A percentile compares a stretch with the other conserved stretches of the same genome.
Evolutionary conservation across 2,797 vertebrate genomes (phyloP).

Genomic region (Crenichthys baileyi): DNA sequence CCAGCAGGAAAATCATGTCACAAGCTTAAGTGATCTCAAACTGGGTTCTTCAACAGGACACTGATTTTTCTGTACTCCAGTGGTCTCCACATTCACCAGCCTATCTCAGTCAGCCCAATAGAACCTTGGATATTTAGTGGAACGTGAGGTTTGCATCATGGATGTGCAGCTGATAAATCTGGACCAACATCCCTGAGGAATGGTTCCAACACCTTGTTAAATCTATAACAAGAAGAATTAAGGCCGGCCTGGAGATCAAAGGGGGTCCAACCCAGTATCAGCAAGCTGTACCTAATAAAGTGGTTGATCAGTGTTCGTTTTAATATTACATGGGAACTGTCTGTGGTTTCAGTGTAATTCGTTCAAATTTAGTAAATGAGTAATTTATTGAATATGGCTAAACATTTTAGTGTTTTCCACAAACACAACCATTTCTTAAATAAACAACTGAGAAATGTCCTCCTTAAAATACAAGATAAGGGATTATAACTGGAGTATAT

Average conservation of each 20-base stretch:
- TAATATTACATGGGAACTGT: not conserved
- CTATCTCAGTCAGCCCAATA: not conserved
- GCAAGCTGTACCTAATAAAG: not conserved
- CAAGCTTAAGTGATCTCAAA: not conserved
- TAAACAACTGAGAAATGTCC: not conserved
- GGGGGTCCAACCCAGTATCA: not conserved
- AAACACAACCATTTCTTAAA: not conserved
- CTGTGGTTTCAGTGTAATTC: not conserved
- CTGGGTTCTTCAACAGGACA: not conserved
- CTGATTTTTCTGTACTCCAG: not conserved
- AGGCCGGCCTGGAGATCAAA: not conserved
- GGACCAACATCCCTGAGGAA: not conserved
- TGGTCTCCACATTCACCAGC: not conserved
- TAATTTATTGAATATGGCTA: too few relatives aligned
- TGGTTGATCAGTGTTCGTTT: not conserved
- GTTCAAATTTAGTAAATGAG: too few relatives aligned
- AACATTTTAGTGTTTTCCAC: too few relatives aligned
- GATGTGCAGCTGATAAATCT: not conserved
- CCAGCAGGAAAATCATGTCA: slow-evolving; percentile 43
- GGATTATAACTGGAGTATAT: not conserved
- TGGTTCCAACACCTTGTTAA: not conserved
- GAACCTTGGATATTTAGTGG: not conserved
- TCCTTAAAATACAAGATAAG: not conserved
- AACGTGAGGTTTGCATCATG: not conserved
- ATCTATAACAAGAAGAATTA: not conserved